Conservation (phyloP, 53 echinoderm and acorn worm species). For the Crossaster papposus region DNA sequence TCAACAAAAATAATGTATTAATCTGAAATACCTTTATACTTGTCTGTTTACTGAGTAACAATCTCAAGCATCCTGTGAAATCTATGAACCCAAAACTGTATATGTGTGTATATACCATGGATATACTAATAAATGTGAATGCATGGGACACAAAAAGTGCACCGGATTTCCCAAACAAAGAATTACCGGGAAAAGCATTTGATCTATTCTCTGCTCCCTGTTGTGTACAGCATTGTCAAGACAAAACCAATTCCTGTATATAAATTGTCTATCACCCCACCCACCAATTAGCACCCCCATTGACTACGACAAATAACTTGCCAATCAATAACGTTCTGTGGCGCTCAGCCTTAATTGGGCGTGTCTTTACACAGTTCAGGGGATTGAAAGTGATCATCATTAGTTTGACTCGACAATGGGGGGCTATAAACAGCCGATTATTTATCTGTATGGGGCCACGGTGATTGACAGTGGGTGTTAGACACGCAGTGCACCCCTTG, state of each 20-base stretch:
- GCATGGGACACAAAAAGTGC: neutral
- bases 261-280: slow-evolving; percentile 10
- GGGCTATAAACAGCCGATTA: slow-evolving; percentile 28
- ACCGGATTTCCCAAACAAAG: neutral
- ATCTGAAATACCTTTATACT: too few species aligned
- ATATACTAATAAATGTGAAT: too few species aligned
- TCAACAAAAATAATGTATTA: too few species aligned
- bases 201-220: neutral
- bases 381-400: slow-evolving; percentile 16
- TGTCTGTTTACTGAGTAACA: too few species aligned
- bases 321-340: slow-evolving; percentile 4
- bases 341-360: slow-evolving; percentile 27
- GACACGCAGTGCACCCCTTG: neutral
- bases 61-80: too few species aligned
- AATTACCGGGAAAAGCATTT: neutral
- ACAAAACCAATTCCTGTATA: neutral
- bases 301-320: slow-evolving; percentile 40
- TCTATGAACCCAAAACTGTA: too few species aligned
- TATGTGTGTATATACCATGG: too few species aligned
- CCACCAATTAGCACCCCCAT: slow-evolving; percentile 29
- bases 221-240: neutral
- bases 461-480: neutral
- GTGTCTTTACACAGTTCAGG: slow-evolving; percentile 34
- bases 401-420: neutral
- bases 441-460: neutral